Evolutionary conservation across 37 sponge, comb jelly and placozoan species (phyloP), one percentile per base, ranked within the genome.

Genomic region (Amphimedon queenslandica): DNA sequence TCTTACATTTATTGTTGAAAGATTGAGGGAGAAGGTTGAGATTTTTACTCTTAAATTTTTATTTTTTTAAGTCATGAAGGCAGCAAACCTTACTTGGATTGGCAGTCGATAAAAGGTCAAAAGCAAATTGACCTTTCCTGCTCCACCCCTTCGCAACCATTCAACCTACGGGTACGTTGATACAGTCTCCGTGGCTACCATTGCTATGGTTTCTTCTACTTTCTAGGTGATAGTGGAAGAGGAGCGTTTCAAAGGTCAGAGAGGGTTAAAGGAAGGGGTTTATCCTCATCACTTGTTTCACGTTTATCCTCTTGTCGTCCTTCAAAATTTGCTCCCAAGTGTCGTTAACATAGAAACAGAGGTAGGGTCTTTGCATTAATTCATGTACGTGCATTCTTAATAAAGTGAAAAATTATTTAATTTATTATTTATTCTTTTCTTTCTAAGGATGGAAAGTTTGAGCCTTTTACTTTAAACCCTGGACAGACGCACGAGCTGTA

Each of bases 301-400:
- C 42, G 32, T 88, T 57, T 64, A 77, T 38, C 81, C 88, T 28
- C 85, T 89, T n/a, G 60, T 75, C 13, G 65, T 92, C 28, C 2
- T 92, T 16, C 89, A 88, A 41, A 88, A 84, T 63, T 82, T 92
- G 18, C 70, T 92, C 1, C 89, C 93, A 1, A 60, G 80, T 29
- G 33, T 56, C 27, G 77, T 77, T 4, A 76, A 37, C 13, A 74
- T 81, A 30, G 67, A 73, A 33, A 34, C 47, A 33, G 74, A 81
- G 81, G 81, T 81, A 41, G 23, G 40, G n/a, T 32, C 32, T 31
- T n/a, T 35, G 40, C 5, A 51, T 35, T n/a, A n/a, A 11, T 58
- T 4, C 11, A 4, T 5, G 3, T 5, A 55, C 8, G 2, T 4
- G 42, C n/a, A 11, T 3, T 11, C 8, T 60, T n/a, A 47, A 47